phyloP scores from a whole-genome alignment of 2,113 vertebrate species.

The Mastomys natalensis region DNA sequence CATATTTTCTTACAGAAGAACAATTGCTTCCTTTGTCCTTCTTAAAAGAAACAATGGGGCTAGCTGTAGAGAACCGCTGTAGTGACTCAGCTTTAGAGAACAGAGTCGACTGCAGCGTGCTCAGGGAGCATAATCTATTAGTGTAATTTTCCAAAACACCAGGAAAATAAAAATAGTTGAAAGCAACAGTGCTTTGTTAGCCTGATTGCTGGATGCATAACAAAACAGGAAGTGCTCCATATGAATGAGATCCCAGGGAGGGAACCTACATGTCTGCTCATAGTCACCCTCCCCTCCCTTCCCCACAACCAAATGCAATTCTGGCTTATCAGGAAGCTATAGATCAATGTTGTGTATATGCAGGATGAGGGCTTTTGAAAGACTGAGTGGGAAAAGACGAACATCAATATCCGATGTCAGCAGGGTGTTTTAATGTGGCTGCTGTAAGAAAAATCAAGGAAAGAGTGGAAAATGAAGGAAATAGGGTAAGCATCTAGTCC shows the following conservation, averaged over 20 bases:
- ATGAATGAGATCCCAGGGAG: not conserved
- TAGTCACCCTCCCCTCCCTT: not conserved
- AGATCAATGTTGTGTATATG: not conserved
- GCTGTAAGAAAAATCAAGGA: conserved; percentile 62
- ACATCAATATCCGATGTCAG: not conserved
- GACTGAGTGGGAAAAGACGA: not conserved
- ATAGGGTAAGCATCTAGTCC: conserved; percentile 79
- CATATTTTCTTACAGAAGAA: conserved; percentile 79
- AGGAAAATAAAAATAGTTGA: conserved; percentile 79
- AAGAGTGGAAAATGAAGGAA: conserved; percentile 80
- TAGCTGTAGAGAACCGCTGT: conserved; percentile 63
- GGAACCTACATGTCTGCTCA: not conserved
- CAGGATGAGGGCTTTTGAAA: not conserved
- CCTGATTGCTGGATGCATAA: conserved; percentile 68
- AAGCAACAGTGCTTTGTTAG: conserved; percentile 77
- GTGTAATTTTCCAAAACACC: conserved; percentile 80
- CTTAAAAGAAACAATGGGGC: conserved; percentile 76
- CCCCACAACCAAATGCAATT: not conserved
- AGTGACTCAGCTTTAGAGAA: conserved; percentile 79
- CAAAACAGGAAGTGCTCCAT: conserved; percentile 65
- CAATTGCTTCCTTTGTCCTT: conserved; percentile 78
- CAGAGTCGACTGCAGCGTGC: conserved; percentile 74
- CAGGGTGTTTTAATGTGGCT: conserved; percentile 37
- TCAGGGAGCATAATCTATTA: conserved; percentile 69
- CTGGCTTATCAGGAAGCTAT: conserved; percentile 12